Conservation (phyloP, 2,888 invertebrate genomes). For the Cenopis cana region DNA sequence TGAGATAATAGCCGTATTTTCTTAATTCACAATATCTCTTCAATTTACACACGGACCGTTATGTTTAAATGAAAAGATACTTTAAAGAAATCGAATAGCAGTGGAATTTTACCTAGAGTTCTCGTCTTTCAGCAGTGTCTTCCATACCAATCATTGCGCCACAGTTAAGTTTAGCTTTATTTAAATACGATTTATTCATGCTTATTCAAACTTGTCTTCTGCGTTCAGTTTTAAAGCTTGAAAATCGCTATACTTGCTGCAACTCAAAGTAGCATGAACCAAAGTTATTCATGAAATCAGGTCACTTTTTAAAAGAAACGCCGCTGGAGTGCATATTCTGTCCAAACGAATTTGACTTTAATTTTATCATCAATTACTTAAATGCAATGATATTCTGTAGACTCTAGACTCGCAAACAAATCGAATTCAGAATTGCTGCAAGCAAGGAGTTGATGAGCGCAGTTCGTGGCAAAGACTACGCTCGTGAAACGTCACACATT, state of each 20-base stretch:
- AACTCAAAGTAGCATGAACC: neutral
- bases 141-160: slow-evolving; percentile 16
- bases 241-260: neutral
- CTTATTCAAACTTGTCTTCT: slow-evolving; percentile 4
- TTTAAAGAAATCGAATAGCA: neutral
- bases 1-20: no score
- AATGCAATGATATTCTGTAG: neutral
- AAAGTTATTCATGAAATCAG: neutral
- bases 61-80: neutral
- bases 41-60: neutral
- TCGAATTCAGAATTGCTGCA: no score
- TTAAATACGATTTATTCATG: slow-evolving; percentile 16
- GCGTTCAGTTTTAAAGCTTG: neutral
- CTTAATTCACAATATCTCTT: neutral
- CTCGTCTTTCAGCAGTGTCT: neutral
- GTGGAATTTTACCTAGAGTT: neutral
- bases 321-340: neutral
- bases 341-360: neutral
- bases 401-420: no score
- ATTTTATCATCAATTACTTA: neutral
- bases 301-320: neutral
- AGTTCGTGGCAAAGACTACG: no score
- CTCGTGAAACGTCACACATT: no score
- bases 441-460: no score
- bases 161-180: neutral